Conservation (phyloP, 2,797 vertebrate species). For the Malurus splendens region DNA sequence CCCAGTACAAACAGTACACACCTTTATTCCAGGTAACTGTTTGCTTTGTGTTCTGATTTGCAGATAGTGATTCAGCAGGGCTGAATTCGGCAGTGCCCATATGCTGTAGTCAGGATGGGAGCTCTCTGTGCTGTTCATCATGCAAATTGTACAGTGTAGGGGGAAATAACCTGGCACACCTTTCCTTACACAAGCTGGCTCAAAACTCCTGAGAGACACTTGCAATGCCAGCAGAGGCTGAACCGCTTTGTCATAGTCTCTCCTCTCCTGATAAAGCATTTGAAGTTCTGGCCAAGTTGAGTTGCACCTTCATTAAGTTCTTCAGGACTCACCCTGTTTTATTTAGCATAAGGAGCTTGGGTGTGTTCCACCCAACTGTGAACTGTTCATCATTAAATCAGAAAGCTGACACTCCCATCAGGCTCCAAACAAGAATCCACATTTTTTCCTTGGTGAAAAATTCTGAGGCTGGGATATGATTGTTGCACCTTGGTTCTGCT, state of each 20-base stretch:
- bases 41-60: slow-evolving; percentile 12
- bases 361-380: not conserved
- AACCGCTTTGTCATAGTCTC: not conserved
- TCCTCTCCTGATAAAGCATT: not conserved
- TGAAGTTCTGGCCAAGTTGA: slow-evolving; percentile 7
- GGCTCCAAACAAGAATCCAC: not conserved
- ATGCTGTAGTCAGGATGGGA: not conserved
- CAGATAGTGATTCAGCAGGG: not conserved
- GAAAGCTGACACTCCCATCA: not conserved
- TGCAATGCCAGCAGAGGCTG: not conserved
- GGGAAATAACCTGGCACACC: not conserved
- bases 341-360: not conserved
- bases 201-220: not conserved
- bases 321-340: slow-evolving; percentile 2
- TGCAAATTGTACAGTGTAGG: not conserved
- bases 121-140: not conserved
- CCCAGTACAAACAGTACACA: slow-evolving; percentile 8
- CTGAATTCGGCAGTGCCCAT: not conserved
- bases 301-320: not conserved
- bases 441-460: not conserved
- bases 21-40: slow-evolving; percentile 24
- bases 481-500: not conserved
- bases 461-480: not conserved
- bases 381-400: not conserved
- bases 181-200: not conserved